Base-by-base conservation (phyloP, 2,888 invertebrate species). In the Plagodis dolabraria region DNA sequence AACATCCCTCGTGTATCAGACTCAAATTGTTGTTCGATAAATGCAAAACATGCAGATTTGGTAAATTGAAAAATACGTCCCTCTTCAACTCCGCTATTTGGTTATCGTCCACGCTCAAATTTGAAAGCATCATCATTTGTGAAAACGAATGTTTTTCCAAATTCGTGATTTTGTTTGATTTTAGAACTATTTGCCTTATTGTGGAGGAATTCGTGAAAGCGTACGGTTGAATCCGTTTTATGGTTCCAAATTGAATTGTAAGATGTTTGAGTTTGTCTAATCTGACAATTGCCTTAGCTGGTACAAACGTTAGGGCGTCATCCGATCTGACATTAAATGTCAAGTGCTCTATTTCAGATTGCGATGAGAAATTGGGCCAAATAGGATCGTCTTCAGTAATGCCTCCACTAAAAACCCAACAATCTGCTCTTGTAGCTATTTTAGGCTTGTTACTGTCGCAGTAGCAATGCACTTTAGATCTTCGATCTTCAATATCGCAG, bases 11-110 rank as follows among this genome's bases (percentile, higher is more conserved):
- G 74, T 98, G 98, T 53, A 98, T 93, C 46, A 95, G 94, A 73
- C 96, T 96, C 57, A 99, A 93, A 75, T 96, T 96, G 85, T 99
- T 99, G 76, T 96, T 96, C 70, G 97, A 97, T 60, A 99, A 91
- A 75, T 95, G 95, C 60, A 99, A 93, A 52, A 95, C 94, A 69
- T 95, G 95, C 68, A 97, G 85, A 51, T 94, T 93, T 0, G 97
- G 96, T 63, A 97, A 82, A 75, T 95, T 95, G 62, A 95, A 94
- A 83, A 97, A 97, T 0, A 96, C 96, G 71, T 95, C 94, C 53
- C 95, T 93, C 76, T 95, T 95, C 63, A 97, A 91, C 80, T 96
- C 96, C 9, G 94, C 93, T 77, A 97, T 95, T 73, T 94, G 93
- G 85, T 97, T 97, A 66, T 96, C 95, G 64, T 96, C 95, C 72